Evolutionary conservation across 2,113 vertebrate species (phyloP).

Genomic region (Perccottus glenii): DNA sequence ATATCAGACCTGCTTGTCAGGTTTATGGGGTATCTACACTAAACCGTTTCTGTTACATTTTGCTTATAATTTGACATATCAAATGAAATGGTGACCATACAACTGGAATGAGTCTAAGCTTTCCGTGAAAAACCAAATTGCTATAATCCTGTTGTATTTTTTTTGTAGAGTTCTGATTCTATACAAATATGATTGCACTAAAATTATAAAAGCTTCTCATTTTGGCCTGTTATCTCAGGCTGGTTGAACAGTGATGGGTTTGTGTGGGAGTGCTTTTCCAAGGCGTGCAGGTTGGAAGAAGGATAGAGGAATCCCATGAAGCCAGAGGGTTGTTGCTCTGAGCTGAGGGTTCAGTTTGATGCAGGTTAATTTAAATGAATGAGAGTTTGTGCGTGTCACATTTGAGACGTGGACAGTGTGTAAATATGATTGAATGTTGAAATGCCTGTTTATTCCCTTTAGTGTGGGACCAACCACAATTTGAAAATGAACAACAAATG

Average conservation of each 20-base stretch:
- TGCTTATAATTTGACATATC: slow-evolving; percentile 47
- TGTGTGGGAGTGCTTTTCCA: slow-evolving; percentile 21
- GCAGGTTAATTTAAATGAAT: slow-evolving; percentile 2
- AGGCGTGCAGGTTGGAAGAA: background rate
- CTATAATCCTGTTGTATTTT: slow-evolving; percentile 21
- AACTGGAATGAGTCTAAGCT: slow-evolving; percentile 53
- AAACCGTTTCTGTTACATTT: slow-evolving; percentile 51
- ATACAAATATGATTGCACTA: slow-evolving; percentile 64
- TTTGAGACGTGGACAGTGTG: slow-evolving; percentile 15
- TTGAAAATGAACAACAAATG: slow-evolving; percentile 12
- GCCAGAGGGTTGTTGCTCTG: slow-evolving; percentile 2
- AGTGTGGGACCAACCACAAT: slow-evolving; percentile 45
- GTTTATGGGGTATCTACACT: slow-evolving; percentile 27
- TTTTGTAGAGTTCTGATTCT: slow-evolving; percentile 42
- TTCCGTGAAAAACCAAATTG: slow-evolving; percentile 12
- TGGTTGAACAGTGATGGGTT: slow-evolving; percentile 23
- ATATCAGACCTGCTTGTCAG: too few species aligned
- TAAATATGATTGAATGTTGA: slow-evolving; percentile 19
- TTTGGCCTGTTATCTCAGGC: slow-evolving; percentile 17
- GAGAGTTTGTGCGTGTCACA: slow-evolving; percentile 10
- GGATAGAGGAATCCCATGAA: slow-evolving; percentile 49
- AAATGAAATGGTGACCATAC: slow-evolving; percentile 38
- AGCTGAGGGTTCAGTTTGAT: slow-evolving; percentile 55
- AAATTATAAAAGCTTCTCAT: slow-evolving; percentile 59
- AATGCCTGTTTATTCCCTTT: slow-evolving; percentile 13